phyloP scores from a whole-genome alignment of 2,113 vertebrate species.

The Dipodomys spectabilis region DNA sequence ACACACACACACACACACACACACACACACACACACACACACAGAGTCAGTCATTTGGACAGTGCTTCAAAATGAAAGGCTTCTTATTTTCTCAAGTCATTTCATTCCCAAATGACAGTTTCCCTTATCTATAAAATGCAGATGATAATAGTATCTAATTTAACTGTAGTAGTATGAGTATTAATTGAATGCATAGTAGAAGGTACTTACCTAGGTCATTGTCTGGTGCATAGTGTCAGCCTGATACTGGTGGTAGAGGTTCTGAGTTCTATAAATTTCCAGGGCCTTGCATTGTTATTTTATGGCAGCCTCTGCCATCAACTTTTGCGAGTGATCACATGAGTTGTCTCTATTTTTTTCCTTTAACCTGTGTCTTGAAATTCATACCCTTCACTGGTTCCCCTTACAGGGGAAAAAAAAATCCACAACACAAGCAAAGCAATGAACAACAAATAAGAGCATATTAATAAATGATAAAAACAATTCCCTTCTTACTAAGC shows the following conservation, averaged over 20 bases:
- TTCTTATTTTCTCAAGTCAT: neutral
- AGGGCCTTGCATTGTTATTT: neutral
- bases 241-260: neutral
- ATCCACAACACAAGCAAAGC: neutral
- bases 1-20: too few species aligned
- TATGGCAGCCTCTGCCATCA: neutral
- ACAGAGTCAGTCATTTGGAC: neutral
- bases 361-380: neutral
- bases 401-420: neutral
- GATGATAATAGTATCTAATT: neutral
- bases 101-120: neutral
- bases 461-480: conserved; percentile 31
- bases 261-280: neutral
- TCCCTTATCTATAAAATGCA: neutral
- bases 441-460: neutral
- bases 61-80: neutral
- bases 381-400: neutral
- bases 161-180: neutral
- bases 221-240: neutral
- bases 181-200: neutral
- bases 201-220: neutral
- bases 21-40: too few species aligned
- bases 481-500: neutral
- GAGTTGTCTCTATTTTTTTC: neutral
- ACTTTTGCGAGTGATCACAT: too few species aligned